Evolutionary conservation across 2,113 vertebrate species (phyloP).

Genomic region (Abramis brama): DNA sequence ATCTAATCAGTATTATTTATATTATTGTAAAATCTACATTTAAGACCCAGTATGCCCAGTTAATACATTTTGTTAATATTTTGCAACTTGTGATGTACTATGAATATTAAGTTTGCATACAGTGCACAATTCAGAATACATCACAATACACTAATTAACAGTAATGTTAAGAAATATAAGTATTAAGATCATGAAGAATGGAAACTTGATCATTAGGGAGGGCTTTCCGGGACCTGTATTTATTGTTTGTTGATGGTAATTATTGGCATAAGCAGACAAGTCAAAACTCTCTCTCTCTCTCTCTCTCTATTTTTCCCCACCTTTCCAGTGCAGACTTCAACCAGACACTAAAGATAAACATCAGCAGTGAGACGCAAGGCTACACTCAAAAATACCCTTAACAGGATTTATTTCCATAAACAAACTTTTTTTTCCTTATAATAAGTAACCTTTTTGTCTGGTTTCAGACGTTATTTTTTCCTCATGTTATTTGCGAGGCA

Average conservation of each 20-base stretch:
- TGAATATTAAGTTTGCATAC: neutral
- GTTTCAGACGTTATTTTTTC: conserved; percentile 11
- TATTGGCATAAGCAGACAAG: conserved; percentile 25
- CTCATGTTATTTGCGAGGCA: conserved; percentile 5
- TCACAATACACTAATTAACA: neutral
- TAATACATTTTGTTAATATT: neutral
- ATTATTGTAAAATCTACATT: neutral
- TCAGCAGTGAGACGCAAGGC: neutral
- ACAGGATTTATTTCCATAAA: neutral
- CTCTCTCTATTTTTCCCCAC: neutral
- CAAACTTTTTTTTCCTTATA: neutral
- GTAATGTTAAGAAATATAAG: neutral
- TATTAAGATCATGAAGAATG: neutral
- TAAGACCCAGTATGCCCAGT: neutral
- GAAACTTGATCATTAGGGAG: neutral
- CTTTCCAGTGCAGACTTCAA: neutral
- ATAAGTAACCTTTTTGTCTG: neutral
- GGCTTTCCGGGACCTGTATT: neutral
- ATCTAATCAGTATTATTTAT: neutral
- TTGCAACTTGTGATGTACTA: neutral
- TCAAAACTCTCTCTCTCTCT: neutral
- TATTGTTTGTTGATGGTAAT: conserved; percentile 19
- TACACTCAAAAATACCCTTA: neutral
- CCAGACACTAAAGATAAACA: conserved; percentile 33
- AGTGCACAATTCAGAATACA: neutral